phyloP scores from a whole-genome alignment of 2,888 invertebrate species.

The Spilarctia lutea region DNA sequence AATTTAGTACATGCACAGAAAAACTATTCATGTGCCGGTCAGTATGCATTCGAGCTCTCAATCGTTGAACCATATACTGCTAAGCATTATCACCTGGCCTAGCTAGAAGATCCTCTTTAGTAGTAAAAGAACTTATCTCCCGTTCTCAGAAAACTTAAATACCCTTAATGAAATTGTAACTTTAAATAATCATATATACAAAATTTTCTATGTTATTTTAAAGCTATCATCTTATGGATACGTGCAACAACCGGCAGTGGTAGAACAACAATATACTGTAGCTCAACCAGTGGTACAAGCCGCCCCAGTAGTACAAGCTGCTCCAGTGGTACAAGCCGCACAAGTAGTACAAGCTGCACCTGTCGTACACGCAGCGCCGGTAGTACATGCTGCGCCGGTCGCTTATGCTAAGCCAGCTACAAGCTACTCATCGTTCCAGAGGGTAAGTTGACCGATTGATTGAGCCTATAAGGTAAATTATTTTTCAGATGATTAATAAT shows the following conservation, averaged over 20 bases:
- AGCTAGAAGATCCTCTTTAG: too few species aligned
- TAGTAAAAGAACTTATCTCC: too few species aligned
- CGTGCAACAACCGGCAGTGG: constrained; percentile 52
- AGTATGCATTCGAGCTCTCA: too few species aligned
- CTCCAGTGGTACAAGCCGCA: constrained; percentile 55
- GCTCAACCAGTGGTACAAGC: constrained; percentile 69
- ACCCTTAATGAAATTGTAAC: not conserved
- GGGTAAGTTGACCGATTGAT: constrained; percentile 52
- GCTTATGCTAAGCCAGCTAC: constrained; percentile 80
- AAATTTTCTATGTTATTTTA: not conserved
- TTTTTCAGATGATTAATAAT: too few species aligned
- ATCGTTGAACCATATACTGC: too few species aligned
- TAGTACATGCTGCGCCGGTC: constrained; percentile 58
- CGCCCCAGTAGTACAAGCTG: constrained; percentile 53
- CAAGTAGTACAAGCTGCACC: constrained; percentile 69
- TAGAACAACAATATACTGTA: constrained; percentile 57
- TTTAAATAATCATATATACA: not conserved
- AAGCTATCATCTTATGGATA: constrained; percentile 62
- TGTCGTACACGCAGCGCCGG: constrained; percentile 52
- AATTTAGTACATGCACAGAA: not conserved
- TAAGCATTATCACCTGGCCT: too few species aligned
- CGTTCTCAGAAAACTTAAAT: too few species aligned
- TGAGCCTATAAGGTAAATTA: not conserved
- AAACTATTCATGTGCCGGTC: too few species aligned
- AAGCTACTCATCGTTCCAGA: constrained; percentile 87